Evolutionary conservation across 1,140 invertebrate species (phyloP).

Genomic region (Diachasma alloeum): DNA sequence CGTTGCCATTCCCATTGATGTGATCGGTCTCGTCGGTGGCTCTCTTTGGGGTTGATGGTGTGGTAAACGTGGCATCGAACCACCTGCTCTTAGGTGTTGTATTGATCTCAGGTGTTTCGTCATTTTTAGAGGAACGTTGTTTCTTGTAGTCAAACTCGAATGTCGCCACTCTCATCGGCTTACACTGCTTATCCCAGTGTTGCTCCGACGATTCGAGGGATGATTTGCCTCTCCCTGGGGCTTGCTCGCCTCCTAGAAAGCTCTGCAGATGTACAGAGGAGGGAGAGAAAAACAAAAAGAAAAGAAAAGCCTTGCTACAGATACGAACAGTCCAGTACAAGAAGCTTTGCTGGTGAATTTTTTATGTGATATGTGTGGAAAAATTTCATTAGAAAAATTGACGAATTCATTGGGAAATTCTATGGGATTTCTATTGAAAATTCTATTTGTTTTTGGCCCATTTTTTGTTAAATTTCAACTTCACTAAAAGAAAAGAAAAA

Average conservation of each 20-base stretch:
- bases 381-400: too few relatives aligned
- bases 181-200: constrained; percentile 62
- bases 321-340: constrained; percentile 61
- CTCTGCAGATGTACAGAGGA: constrained; percentile 63
- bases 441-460: too few relatives aligned
- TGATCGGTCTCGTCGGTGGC: constrained; percentile 38
- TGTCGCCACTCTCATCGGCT: constrained; percentile 59
- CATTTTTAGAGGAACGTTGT: constrained; percentile 23
- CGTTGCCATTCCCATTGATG: constrained; percentile 30
- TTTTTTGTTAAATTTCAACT: too few relatives aligned
- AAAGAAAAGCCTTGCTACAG: constrained; percentile 63
- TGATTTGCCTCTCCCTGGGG: constrained; percentile 50
- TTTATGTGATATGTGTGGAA: too few relatives aligned
- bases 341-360: constrained; percentile 29
- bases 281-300: constrained; percentile 47
- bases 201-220: constrained; percentile 55
- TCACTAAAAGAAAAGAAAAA: too few relatives aligned
- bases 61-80: constrained; percentile 9
- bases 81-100: background rate
- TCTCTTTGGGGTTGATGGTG: background rate
- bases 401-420: too few relatives aligned
- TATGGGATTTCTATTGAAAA: too few relatives aligned
- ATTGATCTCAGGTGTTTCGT: background rate
- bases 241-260: constrained; percentile 63
- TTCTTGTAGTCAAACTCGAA: constrained; percentile 55